Base-by-base conservation (phyloP, 2,113 vertebrate species). In the Mormoops blainvillei region DNA sequence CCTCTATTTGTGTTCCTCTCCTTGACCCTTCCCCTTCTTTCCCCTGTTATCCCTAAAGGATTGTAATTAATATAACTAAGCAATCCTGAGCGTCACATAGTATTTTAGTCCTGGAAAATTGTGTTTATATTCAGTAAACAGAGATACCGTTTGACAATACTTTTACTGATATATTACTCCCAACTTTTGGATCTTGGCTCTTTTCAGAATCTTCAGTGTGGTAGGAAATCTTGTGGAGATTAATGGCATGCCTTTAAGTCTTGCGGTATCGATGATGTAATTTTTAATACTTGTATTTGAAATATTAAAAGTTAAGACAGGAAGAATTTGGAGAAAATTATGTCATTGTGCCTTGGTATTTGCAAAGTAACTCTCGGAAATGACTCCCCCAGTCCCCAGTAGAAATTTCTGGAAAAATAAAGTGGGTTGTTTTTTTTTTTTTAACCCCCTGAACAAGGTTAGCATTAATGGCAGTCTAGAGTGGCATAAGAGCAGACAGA, bases 261-360 rank as follows among this genome's bases (percentile, higher is more conserved):
- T 94, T 84, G 36, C 52, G 67, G 1, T 81, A 16, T 73, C 28
- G 54, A 4, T 91, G 41, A 26, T 91, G 28, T 67, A 87, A 76
- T 58, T 96, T 61, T 83, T 83, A 88, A 43, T 84, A 67, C 54
- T 74, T 16, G 10, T 89, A 68, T 81, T 85, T 92, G 48, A 67
- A 91, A 73, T 70, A 50, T 68, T 96, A 61, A 74, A 50, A 56
- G n/a, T 81, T 31, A 95, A 81, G 78, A 19, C 43, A 56, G 80
- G 78, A 92, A 96, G 26, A 56, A 91, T 56, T 91, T 83, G 38
- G n/a, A 45, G 28, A 84, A 94, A 88, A 58, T 58, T 58, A 24
- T 58, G 56, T 58, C 24, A 43, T 65, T 58, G 2, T 67, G 13
- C 36, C 3, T 70, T 91, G 14, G 5, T 83, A 58, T 91, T 91